These are phyloP conservation scores for Proisotoma minuta DNA, from an alignment of 2,888 invertebrate genomes.

Conservation along the genomic window DNA sequence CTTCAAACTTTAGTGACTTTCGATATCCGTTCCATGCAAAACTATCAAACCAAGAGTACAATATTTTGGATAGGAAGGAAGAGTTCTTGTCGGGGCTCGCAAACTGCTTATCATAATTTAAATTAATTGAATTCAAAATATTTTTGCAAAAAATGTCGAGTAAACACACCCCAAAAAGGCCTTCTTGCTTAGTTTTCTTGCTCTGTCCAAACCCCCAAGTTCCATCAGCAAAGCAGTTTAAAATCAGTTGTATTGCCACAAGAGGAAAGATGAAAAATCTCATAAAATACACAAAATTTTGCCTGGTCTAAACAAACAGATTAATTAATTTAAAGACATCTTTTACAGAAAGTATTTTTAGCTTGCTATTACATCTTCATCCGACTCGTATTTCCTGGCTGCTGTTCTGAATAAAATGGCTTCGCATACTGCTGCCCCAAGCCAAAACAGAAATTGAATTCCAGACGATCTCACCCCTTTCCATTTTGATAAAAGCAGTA, in stretches of 20 bases:
- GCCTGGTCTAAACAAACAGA: background rate
- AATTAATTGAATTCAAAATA: background rate
- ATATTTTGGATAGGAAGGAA: slow-evolving; percentile 54
- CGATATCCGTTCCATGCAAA: slow-evolving; percentile 52
- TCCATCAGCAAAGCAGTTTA: slow-evolving; percentile 12
- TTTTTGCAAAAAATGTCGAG: background rate
- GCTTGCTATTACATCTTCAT: slow-evolving; percentile 4
- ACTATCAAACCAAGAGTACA: slow-evolving; percentile 56
- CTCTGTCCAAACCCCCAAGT: slow-evolving; percentile 41
- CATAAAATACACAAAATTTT: slow-evolving; percentile 3
- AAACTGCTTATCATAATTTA: slow-evolving; percentile 48
- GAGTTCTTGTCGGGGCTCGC: slow-evolving; percentile 54
- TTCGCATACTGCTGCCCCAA: slow-evolving; percentile 67
- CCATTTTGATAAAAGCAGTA: slow-evolving; percentile 21
- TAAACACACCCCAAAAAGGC: background rate
- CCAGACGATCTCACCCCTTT: slow-evolving; percentile 86
- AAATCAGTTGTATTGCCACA: slow-evolving; percentile 10
- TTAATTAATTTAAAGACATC: background rate
- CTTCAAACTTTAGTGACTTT: slow-evolving; percentile 51
- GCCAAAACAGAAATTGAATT: slow-evolving; percentile 85
- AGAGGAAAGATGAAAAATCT: slow-evolving; percentile 15
- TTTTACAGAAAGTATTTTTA: too few relatives aligned
- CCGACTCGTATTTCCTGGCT: background rate
- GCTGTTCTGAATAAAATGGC: slow-evolving; percentile 66
- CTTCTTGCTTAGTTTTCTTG: slow-evolving; percentile 12